Evolutionary conservation across 2,888 invertebrate genomes (phyloP).

Genomic region (Pristionchus fissidentatus): DNA sequence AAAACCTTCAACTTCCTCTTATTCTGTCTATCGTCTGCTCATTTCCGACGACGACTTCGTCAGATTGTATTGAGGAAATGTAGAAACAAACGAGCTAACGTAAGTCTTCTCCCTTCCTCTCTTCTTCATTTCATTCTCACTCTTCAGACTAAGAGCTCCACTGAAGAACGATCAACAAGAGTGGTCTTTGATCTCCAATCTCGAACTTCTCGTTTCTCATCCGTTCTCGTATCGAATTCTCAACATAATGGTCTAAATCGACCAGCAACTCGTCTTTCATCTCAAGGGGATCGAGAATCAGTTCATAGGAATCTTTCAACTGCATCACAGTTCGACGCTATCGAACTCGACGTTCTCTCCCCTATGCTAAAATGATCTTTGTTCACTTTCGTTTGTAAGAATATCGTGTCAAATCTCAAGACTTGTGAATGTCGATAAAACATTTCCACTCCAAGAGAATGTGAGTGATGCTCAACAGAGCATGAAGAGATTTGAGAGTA

Average conservation of each 20-base stretch:
- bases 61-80: not conserved
- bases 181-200: conserved; percentile 15
- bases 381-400: not conserved
- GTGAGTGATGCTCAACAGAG: not conserved
- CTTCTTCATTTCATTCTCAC: not conserved
- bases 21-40: conserved; percentile 43
- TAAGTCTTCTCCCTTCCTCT: not conserved
- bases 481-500: not conserved
- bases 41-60: conserved; percentile 28
- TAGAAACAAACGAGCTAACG: not conserved
- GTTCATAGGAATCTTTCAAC: conserved; percentile 31
- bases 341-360: conserved; percentile 4
- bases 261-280: conserved; percentile 15
- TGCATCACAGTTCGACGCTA: not conserved
- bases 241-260: conserved; percentile 7
- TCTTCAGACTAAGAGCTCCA: not conserved
- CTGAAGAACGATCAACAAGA: not conserved
- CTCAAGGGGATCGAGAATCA: conserved; percentile 32
- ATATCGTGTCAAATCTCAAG: not conserved
- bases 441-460: not conserved
- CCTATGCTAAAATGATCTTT: conserved; percentile 10
- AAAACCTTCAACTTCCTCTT: conserved; percentile 38
- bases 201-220: conserved; percentile 32
- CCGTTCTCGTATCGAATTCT: not conserved
- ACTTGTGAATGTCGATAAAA: conserved; percentile 20